Evolutionary conservation across 2,888 invertebrate genomes (phyloP).

Genomic region (Coelogynopora nodosa): DNA sequence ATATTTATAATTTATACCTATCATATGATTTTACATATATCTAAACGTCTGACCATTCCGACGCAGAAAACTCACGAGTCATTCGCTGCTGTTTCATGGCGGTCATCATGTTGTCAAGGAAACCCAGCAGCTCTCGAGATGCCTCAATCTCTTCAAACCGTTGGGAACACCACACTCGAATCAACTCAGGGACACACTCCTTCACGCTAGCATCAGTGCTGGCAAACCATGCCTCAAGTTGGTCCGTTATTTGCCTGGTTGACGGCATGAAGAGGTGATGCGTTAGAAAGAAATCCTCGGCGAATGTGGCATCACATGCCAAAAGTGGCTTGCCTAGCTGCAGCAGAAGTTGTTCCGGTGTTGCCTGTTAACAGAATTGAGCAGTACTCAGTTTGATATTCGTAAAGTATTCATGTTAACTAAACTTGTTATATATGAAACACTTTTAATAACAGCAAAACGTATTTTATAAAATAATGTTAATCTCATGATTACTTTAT

Average conservation of each 20-base stretch:
- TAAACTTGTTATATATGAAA: too few relatives aligned
- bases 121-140: neutral
- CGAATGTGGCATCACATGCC: conserved; percentile 28
- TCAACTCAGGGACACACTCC: neutral
- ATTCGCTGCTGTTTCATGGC: neutral
- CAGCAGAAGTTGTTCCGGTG: neutral
- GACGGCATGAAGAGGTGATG: neutral
- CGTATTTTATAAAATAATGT: too few relatives aligned
- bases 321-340: neutral
- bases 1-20: too few relatives aligned
- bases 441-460: too few relatives aligned
- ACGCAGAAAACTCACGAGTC: neutral
- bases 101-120: neutral
- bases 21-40: too few relatives aligned
- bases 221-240: neutral
- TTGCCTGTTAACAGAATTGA: neutral
- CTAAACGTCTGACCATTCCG: too few relatives aligned
- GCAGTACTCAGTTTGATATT: too few relatives aligned
- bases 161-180: neutral
- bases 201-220: neutral
- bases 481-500: too few relatives aligned
- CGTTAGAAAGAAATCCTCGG: conserved; percentile 36
- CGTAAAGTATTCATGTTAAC: too few relatives aligned
- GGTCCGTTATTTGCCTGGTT: neutral
- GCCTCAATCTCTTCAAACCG: neutral